A percentile compares a stretch with the other conserved stretches of the same genome.
These are phyloP conservation scores for Parelbella ahira DNA, from an alignment of 2,888 invertebrate genomes.

Conservation along the genomic window DNA sequence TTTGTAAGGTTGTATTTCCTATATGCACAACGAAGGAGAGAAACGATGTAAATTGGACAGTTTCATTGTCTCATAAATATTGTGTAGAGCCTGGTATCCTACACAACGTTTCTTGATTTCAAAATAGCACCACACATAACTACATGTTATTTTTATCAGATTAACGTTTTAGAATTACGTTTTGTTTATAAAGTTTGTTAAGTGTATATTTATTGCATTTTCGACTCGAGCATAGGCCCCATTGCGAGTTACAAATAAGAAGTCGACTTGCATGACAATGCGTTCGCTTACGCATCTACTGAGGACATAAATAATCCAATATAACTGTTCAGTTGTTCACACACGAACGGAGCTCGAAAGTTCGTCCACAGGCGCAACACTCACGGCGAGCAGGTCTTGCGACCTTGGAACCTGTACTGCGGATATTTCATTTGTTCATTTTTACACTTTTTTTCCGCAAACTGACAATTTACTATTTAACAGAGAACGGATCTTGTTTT, in stretches of 20 bases:
- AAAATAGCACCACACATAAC: no score
- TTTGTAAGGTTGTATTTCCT: no score
- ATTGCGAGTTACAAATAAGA: constrained; percentile 18
- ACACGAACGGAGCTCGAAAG: constrained; percentile 54
- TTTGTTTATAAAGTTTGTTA: no score
- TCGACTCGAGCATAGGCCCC: constrained; percentile 4
- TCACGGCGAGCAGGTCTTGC: constrained; percentile 68
- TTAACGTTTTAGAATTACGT: no score
- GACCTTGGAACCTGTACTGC: constrained; percentile 64
- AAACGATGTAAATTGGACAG: no score
- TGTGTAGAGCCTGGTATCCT: no score
- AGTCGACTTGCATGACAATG: constrained; percentile 33
- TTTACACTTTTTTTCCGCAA: constrained; percentile 67
- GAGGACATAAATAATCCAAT: constrained; percentile 41
- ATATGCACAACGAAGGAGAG: no score
- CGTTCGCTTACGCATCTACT: constrained; percentile 31
- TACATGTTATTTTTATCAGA: no score
- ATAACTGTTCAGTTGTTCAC: constrained; percentile 35
- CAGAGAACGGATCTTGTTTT: constrained; percentile 30
- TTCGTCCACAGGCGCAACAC: constrained; percentile 50
- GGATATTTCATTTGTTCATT: constrained; percentile 64
- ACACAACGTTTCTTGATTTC: no score
- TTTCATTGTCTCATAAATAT: no score
- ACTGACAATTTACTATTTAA: constrained; percentile 42
- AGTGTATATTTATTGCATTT: constrained; percentile 12